Evolutionary conservation across 2,113 vertebrate species (phyloP).

Genomic region (Pterocles gutturalis): DNA sequence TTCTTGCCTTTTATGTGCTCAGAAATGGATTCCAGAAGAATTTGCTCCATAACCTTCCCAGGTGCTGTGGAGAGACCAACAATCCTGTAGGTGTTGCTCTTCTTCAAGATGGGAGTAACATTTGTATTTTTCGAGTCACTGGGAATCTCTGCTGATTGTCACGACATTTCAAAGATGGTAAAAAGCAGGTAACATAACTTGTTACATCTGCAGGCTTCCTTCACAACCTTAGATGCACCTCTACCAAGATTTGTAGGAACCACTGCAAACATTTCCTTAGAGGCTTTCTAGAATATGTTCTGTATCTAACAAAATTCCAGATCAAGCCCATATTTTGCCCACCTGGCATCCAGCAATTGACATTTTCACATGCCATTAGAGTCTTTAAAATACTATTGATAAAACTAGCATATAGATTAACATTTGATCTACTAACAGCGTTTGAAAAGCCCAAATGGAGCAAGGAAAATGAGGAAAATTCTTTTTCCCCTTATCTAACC

Average conservation of each 20-base stretch:
- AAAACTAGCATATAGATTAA: background rate
- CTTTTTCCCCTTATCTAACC: background rate
- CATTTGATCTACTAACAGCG: background rate
- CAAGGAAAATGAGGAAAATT: background rate
- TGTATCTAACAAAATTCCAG: background rate
- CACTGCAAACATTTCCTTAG: background rate
- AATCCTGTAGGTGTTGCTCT: background rate
- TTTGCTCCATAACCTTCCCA: background rate
- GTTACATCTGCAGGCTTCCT: background rate
- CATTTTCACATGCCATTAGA: background rate
- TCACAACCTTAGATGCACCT: background rate
- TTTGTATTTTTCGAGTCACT: background rate
- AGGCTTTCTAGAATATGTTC: background rate
- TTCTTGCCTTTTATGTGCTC: too few relatives aligned
- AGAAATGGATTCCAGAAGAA: background rate
- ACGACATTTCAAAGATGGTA: background rate
- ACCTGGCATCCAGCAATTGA: background rate
- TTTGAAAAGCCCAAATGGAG: background rate
- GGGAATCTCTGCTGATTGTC: background rate
- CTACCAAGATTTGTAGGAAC: background rate
- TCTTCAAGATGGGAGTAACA: background rate
- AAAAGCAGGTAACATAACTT: background rate
- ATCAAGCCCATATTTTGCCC: background rate
- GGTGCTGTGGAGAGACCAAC: background rate
- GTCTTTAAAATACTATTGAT: background rate